Evolutionary conservation across 1,140 invertebrate genomes (phyloP).

Genomic region (Drosophila teissieri): DNA sequence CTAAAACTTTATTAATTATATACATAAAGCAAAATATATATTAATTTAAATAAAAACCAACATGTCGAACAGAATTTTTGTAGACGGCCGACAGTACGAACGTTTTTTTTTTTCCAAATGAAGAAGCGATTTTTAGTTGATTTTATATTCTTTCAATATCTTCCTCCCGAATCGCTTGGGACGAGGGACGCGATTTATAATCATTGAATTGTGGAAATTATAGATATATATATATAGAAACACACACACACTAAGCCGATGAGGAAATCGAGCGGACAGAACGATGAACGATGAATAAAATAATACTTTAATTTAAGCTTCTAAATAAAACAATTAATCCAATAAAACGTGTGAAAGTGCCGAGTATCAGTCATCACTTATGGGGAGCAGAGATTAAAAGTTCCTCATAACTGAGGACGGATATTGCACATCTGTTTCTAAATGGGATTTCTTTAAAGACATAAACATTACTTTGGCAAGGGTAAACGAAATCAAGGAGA

Average conservation of each 20-base stretch:
- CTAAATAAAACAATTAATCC: slow-evolving; percentile 82
- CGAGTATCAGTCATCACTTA: slow-evolving; percentile 22
- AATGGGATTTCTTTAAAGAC: not conserved
- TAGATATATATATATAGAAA: slow-evolving; percentile 47
- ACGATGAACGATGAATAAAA: slow-evolving; percentile 75
- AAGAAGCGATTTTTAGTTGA: slow-evolving; percentile 65
- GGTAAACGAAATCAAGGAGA: not conserved
- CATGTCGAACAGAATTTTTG: slow-evolving; percentile 49
- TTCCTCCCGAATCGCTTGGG: slow-evolving; percentile 38
- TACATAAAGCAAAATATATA: slow-evolving; percentile 72
- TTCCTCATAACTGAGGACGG: not conserved
- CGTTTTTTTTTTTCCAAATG: slow-evolving; percentile 11
- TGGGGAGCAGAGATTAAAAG: not conserved
- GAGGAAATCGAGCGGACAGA: slow-evolving; percentile 64
- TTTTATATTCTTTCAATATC: slow-evolving; percentile 20
- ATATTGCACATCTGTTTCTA: not conserved
- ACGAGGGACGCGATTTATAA: slow-evolving; percentile 51
- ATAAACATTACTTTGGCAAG: not conserved
- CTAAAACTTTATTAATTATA: slow-evolving; percentile 78
- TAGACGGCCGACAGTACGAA: slow-evolving; percentile 39
- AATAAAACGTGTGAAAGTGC: slow-evolving; percentile 53
- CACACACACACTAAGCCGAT: slow-evolving; percentile 69
- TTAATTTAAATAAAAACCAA: slow-evolving; percentile 77
- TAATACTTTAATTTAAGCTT: slow-evolving; percentile 83
- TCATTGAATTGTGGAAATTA: slow-evolving; percentile 56